Evolutionary conservation across 2,797 vertebrate genomes (phyloP).

Genomic region (Gambelia wislizenii): DNA sequence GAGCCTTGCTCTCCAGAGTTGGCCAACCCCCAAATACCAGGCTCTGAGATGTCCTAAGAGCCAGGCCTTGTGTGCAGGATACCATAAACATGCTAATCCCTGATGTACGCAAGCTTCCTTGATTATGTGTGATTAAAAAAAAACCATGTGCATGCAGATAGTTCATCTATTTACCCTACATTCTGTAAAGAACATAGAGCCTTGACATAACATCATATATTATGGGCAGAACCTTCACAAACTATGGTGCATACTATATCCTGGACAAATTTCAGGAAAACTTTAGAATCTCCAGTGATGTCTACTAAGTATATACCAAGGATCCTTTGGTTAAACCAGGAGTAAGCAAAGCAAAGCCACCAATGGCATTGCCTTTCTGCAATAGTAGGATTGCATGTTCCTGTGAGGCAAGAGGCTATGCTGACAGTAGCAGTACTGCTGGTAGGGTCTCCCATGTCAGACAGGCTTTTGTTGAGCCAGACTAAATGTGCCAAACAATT

Average conservation of each 20-base stretch:
- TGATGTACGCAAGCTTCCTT: not conserved
- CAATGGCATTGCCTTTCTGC: not conserved
- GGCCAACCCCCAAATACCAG: not conserved
- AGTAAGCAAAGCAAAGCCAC: not conserved
- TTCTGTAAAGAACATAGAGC: not conserved
- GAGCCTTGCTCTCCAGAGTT: not conserved
- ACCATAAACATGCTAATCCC: not conserved
- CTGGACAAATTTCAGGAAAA: not conserved
- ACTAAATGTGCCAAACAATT: no score
- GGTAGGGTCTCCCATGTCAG: no score
- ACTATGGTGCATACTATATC: not conserved
- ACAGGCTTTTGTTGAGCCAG: no score
- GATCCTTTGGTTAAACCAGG: not conserved
- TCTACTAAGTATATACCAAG: not conserved
- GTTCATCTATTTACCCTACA: not conserved
- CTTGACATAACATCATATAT: not conserved
- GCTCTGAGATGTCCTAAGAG: not conserved
- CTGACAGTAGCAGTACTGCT: no score
- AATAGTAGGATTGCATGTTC: no score
- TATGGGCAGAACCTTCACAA: no score
- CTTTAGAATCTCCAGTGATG: no score
- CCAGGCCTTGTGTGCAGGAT: not conserved
- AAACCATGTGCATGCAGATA: no score
- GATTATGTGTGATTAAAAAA: not conserved
- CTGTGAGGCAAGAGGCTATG: no score